phyloP scores from a whole-genome alignment of 2,113 vertebrate species.

The Formicarius rufipectus region DNA sequence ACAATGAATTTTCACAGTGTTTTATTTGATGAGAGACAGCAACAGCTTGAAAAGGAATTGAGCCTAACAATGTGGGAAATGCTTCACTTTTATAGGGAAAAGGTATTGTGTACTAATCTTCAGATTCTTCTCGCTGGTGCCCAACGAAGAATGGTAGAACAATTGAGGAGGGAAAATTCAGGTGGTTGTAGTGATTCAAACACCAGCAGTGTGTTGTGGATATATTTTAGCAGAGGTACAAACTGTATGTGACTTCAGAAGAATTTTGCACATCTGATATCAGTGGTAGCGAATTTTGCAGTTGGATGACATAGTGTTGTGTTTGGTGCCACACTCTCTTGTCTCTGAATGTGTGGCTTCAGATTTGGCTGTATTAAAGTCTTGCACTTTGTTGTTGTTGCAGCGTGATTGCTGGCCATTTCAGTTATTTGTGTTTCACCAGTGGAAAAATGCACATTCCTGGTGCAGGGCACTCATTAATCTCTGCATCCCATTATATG shows the following conservation, averaged over 20 bases:
- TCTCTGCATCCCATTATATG: background rate
- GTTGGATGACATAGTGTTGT: background rate
- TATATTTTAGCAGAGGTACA: background rate
- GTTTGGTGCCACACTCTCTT: background rate
- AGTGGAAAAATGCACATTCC: background rate
- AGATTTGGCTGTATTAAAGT: background rate
- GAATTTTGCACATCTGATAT: background rate
- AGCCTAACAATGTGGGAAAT: background rate
- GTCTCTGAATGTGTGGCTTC: background rate
- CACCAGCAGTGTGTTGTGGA: background rate
- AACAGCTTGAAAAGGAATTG: background rate
- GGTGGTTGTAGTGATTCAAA: background rate
- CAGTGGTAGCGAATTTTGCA: background rate
- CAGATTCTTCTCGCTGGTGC: background rate
- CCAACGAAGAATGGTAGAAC: background rate
- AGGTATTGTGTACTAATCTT: background rate
- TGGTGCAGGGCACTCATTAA: background rate
- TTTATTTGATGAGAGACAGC: background rate
- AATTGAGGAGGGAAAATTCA: background rate
- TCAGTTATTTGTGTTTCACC: background rate
- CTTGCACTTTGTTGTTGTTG: background rate
- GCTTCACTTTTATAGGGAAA: background rate
- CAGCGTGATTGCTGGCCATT: background rate
- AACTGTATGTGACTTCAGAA: background rate
- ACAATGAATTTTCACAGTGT: background rate